Evolutionary conservation across 2,888 invertebrate species (phyloP), one percentile per base, ranked within the genome.

Genomic region (Abscondita cerata): DNA sequence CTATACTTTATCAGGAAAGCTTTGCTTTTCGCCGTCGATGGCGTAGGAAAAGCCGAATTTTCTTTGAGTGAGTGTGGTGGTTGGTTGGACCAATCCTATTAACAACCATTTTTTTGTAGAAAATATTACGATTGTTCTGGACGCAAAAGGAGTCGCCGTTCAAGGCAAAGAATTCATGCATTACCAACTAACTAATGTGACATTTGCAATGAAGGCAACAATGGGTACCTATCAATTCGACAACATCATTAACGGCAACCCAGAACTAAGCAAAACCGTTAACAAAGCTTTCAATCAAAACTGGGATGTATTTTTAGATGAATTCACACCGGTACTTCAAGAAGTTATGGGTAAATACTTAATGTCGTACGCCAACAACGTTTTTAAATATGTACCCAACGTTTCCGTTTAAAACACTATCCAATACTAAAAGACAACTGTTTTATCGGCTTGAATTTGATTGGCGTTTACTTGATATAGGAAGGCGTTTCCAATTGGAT

Each of bases 341-440:
- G 18, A 44, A 18, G 19, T 44, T 1, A 3, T 44, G 19, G 11
- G 18, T 18, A 18, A 44, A n/a, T 44, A 18, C 19, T 19, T 44
- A 18, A 19, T 18, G n/a, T 18, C 16, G n/a, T 44, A 44, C n/a
- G 16, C 44, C 2, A 44, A 44, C 19, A 44, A 44, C n/a, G n/a
- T 44, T 9, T 44, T 44, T 44, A 44, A 44, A n/a, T 44, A 44
- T 8, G 18, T 44, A 4, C 44, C 44, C 25, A 25, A 25, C 25
- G 25, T n/a, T n/a, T n/a, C n/a, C n/a, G n/a, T n/a, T n/a, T n/a
- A n/a, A n/a, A n/a, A n/a, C n/a, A n/a, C n/a, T n/a, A n/a, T n/a
- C n/a, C n/a, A n/a, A n/a, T n/a, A n/a, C n/a, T n/a, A n/a, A n/a
- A n/a, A n/a, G n/a, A n/a, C n/a, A n/a, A n/a, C n/a, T n/a, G n/a